Evolutionary conservation across 2,888 invertebrate species (phyloP), one percentile per base, ranked within the genome.

Genomic region (Agrilus cyanescens): DNA sequence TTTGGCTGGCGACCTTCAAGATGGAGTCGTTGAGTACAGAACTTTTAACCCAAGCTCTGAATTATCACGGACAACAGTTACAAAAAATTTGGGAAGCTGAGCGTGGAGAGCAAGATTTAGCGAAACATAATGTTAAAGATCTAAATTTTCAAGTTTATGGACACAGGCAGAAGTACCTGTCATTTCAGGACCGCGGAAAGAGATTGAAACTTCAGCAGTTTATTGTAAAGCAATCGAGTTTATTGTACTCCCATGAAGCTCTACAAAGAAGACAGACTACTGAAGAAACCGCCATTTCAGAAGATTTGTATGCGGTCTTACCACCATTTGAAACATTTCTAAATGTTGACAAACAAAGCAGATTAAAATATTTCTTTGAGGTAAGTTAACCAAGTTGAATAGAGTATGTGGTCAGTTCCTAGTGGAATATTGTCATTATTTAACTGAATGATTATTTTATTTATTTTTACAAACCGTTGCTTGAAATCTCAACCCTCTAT

Each of bases 11-110:
- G 38, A 33, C 34, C 51, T 52, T 54, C 51, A 53, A 43, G 43
- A 72, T 71, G 72, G 72, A 72, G 60, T 60, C 68, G 39, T 62
- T 76, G 62, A 73, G 74, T 61, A 54, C 69, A 48, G 70, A 72
- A 43, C 65, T 75, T 47, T 74, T 89, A 63, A 69, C 79, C 60
- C 80, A 80, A 59, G 76, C 84, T 47, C 69, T 89, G 54, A 84
- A 85, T 68, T 89, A 82, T 64, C 89, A 89, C 71, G 89, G 89
- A 2, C 85, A 85, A 58, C 87, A 87, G 58, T 70, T 89, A 52
- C 86, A 85, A 68, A 89, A 88, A 69, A 77, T 86, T 55, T 88
- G 88, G 87, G 88, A 88, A 62, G 77, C 80, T 20, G 88, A 88
- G 61, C 76, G 83, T 57, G 85, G 86, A 45, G 82, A 84, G 57